Evolutionary conservation across 2,113 vertebrate genomes (phyloP), one percentile per base, ranked within the genome.

Genomic region (Calidris pygmaea): DNA sequence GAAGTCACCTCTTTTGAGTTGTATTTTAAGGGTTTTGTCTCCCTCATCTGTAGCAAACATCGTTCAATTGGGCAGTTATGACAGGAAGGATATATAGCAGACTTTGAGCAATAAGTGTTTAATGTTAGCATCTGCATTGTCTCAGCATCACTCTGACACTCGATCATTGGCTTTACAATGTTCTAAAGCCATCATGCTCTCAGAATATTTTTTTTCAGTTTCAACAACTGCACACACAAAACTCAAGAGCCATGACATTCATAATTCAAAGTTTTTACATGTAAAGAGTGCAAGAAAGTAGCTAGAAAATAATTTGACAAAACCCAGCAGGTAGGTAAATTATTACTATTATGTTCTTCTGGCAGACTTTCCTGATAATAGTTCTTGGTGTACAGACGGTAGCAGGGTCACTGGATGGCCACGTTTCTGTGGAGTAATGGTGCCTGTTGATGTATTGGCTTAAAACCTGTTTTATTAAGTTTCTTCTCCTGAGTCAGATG

Each of bases 381-480:
- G 41, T 87, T 90, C 34, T 90, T 59, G 60, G 45, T 20, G 41
- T 85, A 71, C 77, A 89, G 78, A 77, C 79, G 67, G 53, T 47
- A 84, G 48, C 43, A 71, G 59, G 90, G 55, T 94, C 75, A 35
- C 24, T 63, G 66, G 29, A 19, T 68, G 58, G 35, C 47, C 21
- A 0, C 70, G n/a, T 88, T 90, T 74, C 88, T 77, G n/a, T 63
- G 72, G 77, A 79, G 50, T 86, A 74, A 53, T 47, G 32, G 37
- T 30, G 43, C 29, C 35, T 84, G 13, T 78, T 78, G 73, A 96
- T 48, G n/a, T 70, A 71, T 19, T 87, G 52, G 17, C 26, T 81
- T 90, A 76, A 91, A 81, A 66, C 29, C 6, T 76, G 23, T 35
- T 89, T 97, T 89, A 74, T 90, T 96, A 88, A 52, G 74, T 59